Percentiles rank a stretch among this genome's conserved stretches.
Evolutionary conservation across 2,113 vertebrate genomes (phyloP).

Genomic region (Cyprinus carpio): DNA sequence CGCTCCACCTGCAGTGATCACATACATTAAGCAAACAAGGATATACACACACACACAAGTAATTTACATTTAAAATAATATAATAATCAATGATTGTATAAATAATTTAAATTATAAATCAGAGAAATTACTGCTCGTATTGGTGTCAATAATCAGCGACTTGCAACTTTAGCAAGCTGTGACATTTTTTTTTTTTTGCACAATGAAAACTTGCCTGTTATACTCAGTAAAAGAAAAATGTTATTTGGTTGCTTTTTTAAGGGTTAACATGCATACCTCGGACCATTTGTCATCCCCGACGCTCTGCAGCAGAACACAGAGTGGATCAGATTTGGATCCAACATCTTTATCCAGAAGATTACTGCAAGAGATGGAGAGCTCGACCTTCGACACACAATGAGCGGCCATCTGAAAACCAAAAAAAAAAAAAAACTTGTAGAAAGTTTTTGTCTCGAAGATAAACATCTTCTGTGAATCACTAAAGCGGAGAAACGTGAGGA

Average conservation of each 20-base stretch:
- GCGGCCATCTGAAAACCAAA: slow-evolving; percentile 81
- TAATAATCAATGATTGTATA: neutral
- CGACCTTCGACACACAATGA: slow-evolving; percentile 82
- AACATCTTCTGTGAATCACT: neutral
- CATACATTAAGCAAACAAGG: neutral
- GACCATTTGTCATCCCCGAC: slow-evolving; percentile 80
- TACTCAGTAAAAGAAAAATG: neutral
- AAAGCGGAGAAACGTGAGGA: neutral
- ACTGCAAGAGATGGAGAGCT: slow-evolving; percentile 84
- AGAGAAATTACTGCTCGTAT: neutral
- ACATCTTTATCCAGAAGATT: slow-evolving; percentile 88
- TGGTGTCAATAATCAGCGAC: neutral
- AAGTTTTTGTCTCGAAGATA: neutral
- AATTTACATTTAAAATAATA: neutral
- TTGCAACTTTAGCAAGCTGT: neutral
- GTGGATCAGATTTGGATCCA: slow-evolving; percentile 87
- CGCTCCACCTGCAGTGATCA: slow-evolving; percentile 75
- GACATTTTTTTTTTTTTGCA: neutral
- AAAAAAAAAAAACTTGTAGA: neutral
- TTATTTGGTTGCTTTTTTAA: neutral
- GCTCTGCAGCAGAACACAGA: slow-evolving; percentile 86
- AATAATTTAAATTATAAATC: neutral
- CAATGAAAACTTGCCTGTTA: neutral
- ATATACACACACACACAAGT: neutral
- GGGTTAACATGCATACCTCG: slow-evolving; percentile 76